Evolutionary conservation across 2,888 invertebrate genomes (phyloP), one percentile per base, ranked within the genome.

Genomic region (Hydrotaea cyrtoneurina): DNA sequence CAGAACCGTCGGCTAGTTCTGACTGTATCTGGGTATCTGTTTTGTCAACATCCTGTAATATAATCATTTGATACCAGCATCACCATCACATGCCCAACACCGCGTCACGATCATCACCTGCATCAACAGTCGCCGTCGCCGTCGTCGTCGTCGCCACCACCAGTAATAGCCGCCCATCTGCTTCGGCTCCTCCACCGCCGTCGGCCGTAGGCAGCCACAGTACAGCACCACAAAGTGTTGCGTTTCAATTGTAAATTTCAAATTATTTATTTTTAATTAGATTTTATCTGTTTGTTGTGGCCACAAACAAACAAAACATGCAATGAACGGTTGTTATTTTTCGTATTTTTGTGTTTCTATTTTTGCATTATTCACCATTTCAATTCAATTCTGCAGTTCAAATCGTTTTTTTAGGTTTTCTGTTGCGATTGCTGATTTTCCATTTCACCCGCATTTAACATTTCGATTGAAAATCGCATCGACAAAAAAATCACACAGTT

Each of bases 261-360:
- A 57, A 73, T 69, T 69, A 69, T 73, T 55, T 73, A 73, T 73
- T 73, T 73, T 73, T 73, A 73, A 74, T 74, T 74, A 59, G 74
- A 74, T 74, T 72, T 82, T 82, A 76, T 82, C 75, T 79, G 53
- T 57, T 78, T 59, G 11, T 13, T 23, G 26, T 78, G 43, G 55
- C 36, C 31, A 73, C 73, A 77, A 77, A 77, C 55, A 77, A 7
- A 31, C 2, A 43, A 10, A 13, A 15, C 80, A 80, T 76, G 76
- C 71, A 76, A 78, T 66, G 46, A 8, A 66, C 43, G 66, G 21
- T 17, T 69, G 43, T 66, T 39, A 39, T 66, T 19, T 66, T 21
- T 31, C 1, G 15, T 17, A 3, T 19, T 43, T 43, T 5, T 36
- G 31, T 57, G 57, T 64, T 64, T 17, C 19, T 36, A 17, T 64